Percentiles rank a stretch among this genome's conserved stretches.
Evolutionary conservation across 92 coral and sea anemone genomes (phyloP).

Genomic region (Palythoa heliodiscus): DNA sequence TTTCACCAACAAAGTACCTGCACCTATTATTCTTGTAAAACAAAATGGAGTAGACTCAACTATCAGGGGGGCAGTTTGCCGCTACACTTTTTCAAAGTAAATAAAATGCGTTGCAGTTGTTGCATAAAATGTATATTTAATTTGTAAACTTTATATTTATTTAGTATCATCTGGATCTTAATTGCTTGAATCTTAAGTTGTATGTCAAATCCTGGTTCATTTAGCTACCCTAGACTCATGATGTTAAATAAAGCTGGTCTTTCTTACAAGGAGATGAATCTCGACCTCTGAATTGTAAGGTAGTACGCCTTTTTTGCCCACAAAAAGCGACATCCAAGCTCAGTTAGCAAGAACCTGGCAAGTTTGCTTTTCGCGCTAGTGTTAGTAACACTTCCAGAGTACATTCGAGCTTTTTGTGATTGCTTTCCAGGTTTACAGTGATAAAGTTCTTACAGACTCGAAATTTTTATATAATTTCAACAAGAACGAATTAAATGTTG

Average conservation of each 20-base stretch:
- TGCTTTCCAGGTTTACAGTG: too few species aligned
- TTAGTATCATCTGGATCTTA: too few species aligned
- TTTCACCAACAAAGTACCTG: too few species aligned
- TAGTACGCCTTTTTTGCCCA: background rate
- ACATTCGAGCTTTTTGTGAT: too few species aligned
- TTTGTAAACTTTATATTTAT: too few species aligned
- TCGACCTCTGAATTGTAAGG: background rate
- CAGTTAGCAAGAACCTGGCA: too few species aligned
- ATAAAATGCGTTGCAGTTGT: background rate
- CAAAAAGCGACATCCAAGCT: background rate
- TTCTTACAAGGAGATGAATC: background rate
- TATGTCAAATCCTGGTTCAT: background rate
- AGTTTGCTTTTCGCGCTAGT: too few species aligned
- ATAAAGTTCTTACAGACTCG: too few species aligned
- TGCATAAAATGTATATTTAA: background rate
- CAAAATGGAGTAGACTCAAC: background rate
- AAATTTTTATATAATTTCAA: too few species aligned
- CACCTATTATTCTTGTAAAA: too few species aligned
- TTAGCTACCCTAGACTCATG: background rate
- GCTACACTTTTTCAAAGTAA: background rate
- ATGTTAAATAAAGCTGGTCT: background rate
- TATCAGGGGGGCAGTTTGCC: background rate
- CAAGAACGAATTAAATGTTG: too few species aligned
- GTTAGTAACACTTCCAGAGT: too few species aligned
- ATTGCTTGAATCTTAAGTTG: background rate